Percentiles rank a stretch among this genome's conserved stretches.
Evolutionary conservation across 2,888 invertebrate genomes (phyloP).

Genomic region (Ceratothoa steindachneri): DNA sequence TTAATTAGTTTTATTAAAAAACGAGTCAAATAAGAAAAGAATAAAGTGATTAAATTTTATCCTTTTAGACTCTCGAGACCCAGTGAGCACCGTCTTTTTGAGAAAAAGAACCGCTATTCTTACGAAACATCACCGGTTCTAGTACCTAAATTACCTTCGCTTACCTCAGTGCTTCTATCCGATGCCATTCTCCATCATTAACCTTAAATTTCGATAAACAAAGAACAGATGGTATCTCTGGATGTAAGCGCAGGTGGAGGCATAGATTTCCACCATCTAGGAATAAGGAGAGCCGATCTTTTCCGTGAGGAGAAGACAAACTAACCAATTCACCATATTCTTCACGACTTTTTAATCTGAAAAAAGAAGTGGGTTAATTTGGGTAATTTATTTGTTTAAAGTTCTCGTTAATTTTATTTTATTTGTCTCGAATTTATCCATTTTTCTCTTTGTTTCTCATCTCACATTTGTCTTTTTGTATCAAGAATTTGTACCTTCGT

Average conservation of each 20-base stretch:
- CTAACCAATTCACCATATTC: conserved; percentile 29
- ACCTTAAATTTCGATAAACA: conserved; percentile 28
- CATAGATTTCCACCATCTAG: conserved; percentile 29
- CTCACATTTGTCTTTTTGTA: too few species aligned
- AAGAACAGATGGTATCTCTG: conserved; percentile 22
- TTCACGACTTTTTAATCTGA: conserved; percentile 29
- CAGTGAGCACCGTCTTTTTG: too few species aligned
- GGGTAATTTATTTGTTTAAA: background rate
- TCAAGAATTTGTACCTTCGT: too few species aligned
- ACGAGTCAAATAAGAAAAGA: too few species aligned
- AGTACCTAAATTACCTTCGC: too few species aligned
- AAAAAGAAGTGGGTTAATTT: background rate
- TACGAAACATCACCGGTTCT: too few species aligned
- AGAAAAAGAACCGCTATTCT: too few species aligned
- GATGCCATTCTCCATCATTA: conserved; percentile 35
- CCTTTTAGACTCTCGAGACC: too few species aligned
- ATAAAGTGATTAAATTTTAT: too few species aligned
- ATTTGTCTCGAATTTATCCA: too few species aligned
- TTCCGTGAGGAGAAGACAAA: conserved; percentile 31
- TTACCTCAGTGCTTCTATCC: conserved; percentile 22
- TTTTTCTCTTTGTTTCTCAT: too few species aligned
- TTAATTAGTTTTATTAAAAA: too few species aligned
- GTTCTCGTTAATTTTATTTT: background rate
- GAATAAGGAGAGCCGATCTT: conserved; percentile 22
- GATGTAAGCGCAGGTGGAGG: conserved; percentile 26